Evolutionary conservation across 2,113 vertebrate species (phyloP), one percentile per base, ranked within the genome.

Genomic region (Lathamus discolor): DNA sequence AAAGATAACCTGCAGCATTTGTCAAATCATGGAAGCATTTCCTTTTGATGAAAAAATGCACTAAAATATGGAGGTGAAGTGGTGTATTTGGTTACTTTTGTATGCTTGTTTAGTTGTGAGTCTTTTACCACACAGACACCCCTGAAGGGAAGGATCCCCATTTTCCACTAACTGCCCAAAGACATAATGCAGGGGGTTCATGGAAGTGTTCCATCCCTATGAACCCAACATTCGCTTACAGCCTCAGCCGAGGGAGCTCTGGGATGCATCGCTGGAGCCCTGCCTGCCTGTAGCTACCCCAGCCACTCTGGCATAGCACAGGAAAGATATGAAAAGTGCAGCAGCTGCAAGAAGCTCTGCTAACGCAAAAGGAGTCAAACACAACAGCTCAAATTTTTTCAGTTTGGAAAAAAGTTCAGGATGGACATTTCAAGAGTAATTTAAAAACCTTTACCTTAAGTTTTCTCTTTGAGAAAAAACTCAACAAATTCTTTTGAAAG

Each of bases 321-420:
- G 29, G 64, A 73, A 55, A 49, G 23, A 25, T 61, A 13, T 15
- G 17, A 27, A 37, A 15, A 82, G 46, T 1, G 4, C 11, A 75
- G 23, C 54, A 57, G 51, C 17, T 1, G 1, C 0, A 2, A 54
- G 6, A 90, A 15, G 25, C 44, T n/a, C 28, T 1, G 1, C 16
- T 83, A 27, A 29, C 7, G 5, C 41, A 49, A 52, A 39, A 39
- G 24, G 44, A 27, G 8, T 29, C 52, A 41, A 90, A 70, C 25
- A 37, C 0, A 1, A 16, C 35, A 52, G 22, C 41, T 6, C 19
- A 4, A 44, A 5, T 59, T 67, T 78, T 70, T 75, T 28, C 44
- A 28, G 7, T 43, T 28, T 48, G n/a, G 51, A 67, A 92, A 90
- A 77, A 74, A 28, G 1, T 13, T 81, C 37, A 51, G 19, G 7